A percentile compares a stretch with the other conserved stretches of the same genome.
These are phyloP conservation scores for Ferrisia virgata DNA, from an alignment of 2,888 invertebrate genomes.

Conservation along the genomic window DNA sequence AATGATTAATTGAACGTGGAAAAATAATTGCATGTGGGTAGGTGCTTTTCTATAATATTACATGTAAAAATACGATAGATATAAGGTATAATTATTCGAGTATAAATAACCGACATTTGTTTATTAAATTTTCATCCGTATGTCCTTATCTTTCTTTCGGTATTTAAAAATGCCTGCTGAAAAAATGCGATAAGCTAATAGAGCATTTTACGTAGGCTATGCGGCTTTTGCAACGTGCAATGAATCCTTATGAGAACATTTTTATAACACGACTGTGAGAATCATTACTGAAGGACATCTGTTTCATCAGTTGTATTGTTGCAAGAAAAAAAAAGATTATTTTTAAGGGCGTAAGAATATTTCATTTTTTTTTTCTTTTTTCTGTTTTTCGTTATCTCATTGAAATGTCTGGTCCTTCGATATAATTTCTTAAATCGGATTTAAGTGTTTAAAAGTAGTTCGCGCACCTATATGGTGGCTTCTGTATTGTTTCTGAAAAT, in stretches of 20 bases:
- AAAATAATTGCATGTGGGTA: too few relatives aligned
- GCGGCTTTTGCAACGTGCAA: not conserved
- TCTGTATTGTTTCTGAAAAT: too few relatives aligned
- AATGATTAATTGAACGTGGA: too few relatives aligned
- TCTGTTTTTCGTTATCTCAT: not conserved
- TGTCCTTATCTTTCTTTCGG: not conserved
- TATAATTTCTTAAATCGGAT: too few relatives aligned
- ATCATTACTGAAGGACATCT: not conserved
- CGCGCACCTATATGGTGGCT: too few relatives aligned
- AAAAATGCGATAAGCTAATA: not conserved
- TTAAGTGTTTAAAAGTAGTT: too few relatives aligned
- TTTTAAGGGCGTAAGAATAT: not conserved
- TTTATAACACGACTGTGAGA: not conserved
- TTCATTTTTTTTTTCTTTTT: not conserved
- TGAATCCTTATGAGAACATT: not conserved
- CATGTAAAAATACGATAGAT: too few relatives aligned
- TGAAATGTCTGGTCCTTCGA: not conserved
- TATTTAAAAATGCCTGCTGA: not conserved
- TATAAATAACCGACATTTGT: not conserved
- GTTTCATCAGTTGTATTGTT: not conserved
- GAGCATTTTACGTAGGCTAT: not conserved
- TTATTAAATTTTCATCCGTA: not conserved
- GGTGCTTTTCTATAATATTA: too few relatives aligned
- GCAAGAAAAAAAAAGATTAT: not conserved
- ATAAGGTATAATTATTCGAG: not conserved